phyloP scores from a whole-genome alignment of 2,888 invertebrate species.

The Nephrotoma appendiculata region DNA sequence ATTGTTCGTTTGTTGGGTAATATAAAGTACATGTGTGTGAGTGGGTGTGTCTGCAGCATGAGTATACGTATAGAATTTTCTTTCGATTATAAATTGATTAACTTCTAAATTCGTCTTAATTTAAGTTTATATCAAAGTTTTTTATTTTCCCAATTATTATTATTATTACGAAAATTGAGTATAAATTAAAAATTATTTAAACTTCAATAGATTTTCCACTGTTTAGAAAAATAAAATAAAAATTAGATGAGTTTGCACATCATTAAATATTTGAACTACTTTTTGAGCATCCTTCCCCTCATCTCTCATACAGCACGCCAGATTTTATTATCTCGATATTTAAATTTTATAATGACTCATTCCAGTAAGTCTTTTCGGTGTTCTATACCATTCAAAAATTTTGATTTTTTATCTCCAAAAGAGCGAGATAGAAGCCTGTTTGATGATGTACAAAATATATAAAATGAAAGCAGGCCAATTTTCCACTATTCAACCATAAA shows the following conservation, averaged over 20 bases:
- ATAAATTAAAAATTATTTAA: not conserved
- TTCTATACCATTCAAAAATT: not conserved
- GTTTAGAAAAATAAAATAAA: not conserved
- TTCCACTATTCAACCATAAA: not conserved
- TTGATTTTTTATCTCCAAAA: not conserved
- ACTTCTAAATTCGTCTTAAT: not conserved
- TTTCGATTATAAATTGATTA: not conserved
- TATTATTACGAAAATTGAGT: not conserved
- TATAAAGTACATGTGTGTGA: no score
- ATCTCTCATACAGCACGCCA: not conserved
- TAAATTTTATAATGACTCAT: not conserved
- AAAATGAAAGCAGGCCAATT: not conserved
- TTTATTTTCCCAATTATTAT: not conserved
- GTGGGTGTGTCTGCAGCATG: no score
- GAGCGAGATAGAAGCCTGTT: not conserved
- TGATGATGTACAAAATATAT: not conserved
- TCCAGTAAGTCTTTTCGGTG: not conserved
- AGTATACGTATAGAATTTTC: not conserved
- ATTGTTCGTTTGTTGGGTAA: not conserved
- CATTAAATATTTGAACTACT: not conserved
- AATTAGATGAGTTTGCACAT: not conserved
- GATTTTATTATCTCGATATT: not conserved
- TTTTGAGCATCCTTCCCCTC: not conserved
- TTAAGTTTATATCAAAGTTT: not conserved
- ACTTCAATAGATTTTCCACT: not conserved